Conservation (phyloP, 2,888 invertebrate species). For the Lasioglossum pauxillum region DNA sequence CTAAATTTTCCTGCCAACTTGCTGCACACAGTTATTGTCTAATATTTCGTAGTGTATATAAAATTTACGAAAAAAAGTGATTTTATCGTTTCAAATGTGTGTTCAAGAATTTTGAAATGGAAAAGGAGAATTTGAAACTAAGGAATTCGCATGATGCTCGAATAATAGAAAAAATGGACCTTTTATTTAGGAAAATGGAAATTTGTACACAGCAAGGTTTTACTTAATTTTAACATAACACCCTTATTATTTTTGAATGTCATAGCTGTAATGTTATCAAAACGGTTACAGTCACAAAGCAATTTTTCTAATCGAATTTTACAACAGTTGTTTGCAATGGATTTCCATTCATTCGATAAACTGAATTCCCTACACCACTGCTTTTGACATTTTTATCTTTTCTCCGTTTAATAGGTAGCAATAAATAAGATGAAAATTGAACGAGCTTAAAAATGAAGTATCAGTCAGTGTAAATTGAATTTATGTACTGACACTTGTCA, state of each 20-base stretch:
- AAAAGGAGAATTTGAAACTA: no score
- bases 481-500: neutral
- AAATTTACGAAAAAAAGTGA: neutral
- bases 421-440: neutral
- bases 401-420: neutral
- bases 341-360: neutral
- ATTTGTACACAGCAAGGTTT: no score
- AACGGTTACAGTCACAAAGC: neutral
- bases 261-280: neutral
- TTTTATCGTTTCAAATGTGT: neutral
- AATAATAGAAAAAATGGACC: no score
- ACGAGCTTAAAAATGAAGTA: neutral
- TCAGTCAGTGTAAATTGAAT: neutral
- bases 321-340: neutral
- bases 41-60: neutral
- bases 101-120: no score
- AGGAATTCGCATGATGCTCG: no score
- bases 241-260: no score
- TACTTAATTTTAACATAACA: no score
- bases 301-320: neutral
- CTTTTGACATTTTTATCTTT: neutral
- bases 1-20: neutral
- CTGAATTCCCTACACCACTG: neutral
- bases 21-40: neutral
- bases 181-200: no score